Evolutionary conservation across 2,113 vertebrate genomes (phyloP).

Genomic region (Mastomys coucha): DNA sequence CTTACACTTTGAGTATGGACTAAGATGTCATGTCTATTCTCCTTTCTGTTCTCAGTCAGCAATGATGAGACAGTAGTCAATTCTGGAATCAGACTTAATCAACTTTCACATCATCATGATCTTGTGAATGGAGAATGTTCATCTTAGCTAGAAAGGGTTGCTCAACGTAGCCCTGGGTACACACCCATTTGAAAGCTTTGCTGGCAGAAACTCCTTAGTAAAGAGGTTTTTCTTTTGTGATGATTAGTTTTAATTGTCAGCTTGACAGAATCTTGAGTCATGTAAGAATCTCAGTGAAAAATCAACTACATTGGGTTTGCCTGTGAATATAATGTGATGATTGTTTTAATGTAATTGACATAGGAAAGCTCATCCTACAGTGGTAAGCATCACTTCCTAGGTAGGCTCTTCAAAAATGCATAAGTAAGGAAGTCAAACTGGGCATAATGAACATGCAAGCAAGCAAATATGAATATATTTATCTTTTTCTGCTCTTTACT

Average conservation of each 20-base stretch:
- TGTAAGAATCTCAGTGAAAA: neutral
- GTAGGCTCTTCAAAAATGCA: neutral
- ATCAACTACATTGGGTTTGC: neutral
- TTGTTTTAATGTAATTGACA: neutral
- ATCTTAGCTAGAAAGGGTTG: neutral
- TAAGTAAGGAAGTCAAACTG: neutral
- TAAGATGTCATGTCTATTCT: too few relatives aligned
- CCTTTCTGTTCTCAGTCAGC: neutral
- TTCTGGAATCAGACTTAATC: neutral
- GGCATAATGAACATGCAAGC: neutral
- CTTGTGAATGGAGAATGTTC: neutral
- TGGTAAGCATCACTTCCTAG: neutral
- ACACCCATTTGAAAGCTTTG: neutral
- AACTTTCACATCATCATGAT: neutral
- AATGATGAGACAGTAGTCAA: neutral
- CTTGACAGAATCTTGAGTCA: neutral
- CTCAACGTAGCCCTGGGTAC: too few relatives aligned
- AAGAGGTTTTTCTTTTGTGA: neutral
- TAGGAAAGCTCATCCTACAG: neutral
- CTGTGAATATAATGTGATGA: neutral
- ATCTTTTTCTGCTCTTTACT: neutral
- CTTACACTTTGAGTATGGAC: too few relatives aligned
- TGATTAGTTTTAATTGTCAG: neutral
- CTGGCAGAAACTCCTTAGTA: neutral
- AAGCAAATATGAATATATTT: neutral